Evolutionary conservation across 1,140 invertebrate species (phyloP).

Genomic region (Tetragonula clypearis): DNA sequence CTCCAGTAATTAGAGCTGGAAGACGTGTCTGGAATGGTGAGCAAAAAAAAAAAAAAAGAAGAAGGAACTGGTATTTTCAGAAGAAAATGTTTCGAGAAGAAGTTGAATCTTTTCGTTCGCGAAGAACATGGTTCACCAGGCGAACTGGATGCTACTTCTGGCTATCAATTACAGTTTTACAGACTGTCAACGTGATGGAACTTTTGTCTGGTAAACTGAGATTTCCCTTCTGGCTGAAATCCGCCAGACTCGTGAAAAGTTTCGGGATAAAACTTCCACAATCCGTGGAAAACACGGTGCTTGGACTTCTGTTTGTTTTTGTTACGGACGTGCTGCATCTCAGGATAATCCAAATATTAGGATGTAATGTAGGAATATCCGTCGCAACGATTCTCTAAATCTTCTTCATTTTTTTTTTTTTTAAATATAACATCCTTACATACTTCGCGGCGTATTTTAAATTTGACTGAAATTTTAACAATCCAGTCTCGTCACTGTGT

Average conservation of each 20-base stretch:
- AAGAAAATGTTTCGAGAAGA: neutral
- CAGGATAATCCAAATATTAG: neutral
- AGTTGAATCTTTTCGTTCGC: neutral
- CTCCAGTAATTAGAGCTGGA: slow-evolving; percentile 23
- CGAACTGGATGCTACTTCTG: neutral
- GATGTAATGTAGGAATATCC: neutral
- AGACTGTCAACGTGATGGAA: neutral
- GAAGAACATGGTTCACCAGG: neutral
- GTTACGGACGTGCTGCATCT: neutral
- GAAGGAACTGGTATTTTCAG: neutral
- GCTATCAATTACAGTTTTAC: slow-evolving; percentile 10
- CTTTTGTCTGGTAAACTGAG: neutral
- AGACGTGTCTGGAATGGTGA: slow-evolving; percentile 16
- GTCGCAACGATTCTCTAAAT: neutral
- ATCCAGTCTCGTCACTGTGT: too few relatives aligned
- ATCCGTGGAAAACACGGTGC: neutral
- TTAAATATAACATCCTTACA: neutral
- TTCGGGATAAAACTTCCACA: neutral
- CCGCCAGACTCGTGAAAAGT: neutral
- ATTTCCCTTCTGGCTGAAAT: neutral
- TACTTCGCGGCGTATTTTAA: too few relatives aligned
- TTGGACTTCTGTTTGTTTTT: neutral
- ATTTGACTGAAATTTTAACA: too few relatives aligned
- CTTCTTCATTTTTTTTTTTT: neutral
- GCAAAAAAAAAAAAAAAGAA: neutral